Base-by-base conservation (phyloP, 2,888 invertebrate species). In the Esperia sulphurella region DNA sequence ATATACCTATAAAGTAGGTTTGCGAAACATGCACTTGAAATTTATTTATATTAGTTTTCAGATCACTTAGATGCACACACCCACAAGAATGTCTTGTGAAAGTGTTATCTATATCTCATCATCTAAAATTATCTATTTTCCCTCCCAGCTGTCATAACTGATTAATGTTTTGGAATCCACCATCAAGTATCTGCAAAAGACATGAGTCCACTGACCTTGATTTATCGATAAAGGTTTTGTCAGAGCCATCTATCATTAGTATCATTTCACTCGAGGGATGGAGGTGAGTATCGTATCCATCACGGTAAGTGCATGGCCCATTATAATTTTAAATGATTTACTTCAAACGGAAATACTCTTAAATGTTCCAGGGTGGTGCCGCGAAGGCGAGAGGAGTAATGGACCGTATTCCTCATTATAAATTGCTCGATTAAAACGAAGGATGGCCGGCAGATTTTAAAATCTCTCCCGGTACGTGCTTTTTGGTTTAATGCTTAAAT, bases 271-370 rank as follows among this genome's bases (percentile, higher is more conserved):
- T 53, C 53, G 48, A 48, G 56, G 56, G 58, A 57, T 55, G 58
- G 57, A 63, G 63, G 69, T 68, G 63, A 59, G 57, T 53, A 51
- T 57, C 63, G 61, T 69, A 75, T 80, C 79, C 76, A 80, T 79
- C 81, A 81, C 65, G 61, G 55, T 75, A 71, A 76, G 74, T 70
- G 75, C 71, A 61, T 56, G 67, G 58, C 59, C 70, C 68, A 74
- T 74, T 76, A 72, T 74, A 75, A 75, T 73, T 72, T 67, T 58
- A 70, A 76, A 74, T 69, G 74, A 73, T 74, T 71, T 69, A 75
- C 70, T 63, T 55, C 54, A 55, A 57, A 60, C 59, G 63, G 61
- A 59, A 65, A 61, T 57, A 55, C 57, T 55, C 49, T 62, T 54
- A 58, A 56, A 57, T 50, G 50, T 49, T 54, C 50, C 51, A 37